Evolutionary conservation across 1,140 invertebrate genomes (phyloP).

Genomic region (Halesus radiatus): DNA sequence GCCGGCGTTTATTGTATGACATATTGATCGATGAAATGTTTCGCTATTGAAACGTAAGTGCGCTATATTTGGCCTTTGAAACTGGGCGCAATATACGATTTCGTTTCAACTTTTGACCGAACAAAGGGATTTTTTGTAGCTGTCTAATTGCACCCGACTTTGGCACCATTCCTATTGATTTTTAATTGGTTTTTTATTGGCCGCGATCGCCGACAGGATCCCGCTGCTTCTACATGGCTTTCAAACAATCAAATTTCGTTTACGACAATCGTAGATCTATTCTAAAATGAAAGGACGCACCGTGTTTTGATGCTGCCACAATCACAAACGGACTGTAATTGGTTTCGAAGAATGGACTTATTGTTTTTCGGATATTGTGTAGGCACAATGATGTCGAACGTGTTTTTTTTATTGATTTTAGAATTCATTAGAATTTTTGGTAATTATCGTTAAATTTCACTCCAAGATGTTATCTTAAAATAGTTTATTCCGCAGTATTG

Average conservation of each 20-base stretch:
- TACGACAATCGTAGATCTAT: conserved; percentile 20
- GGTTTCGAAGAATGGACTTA: conserved; percentile 8
- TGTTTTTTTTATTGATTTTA: no score
- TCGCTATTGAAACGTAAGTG: no score
- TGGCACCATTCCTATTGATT: conserved; percentile 20
- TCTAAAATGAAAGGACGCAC: conserved; percentile 17
- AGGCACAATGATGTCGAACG: no score
- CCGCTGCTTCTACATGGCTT: conserved; percentile 16
- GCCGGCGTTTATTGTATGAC: no score
- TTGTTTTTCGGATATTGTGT: background rate
- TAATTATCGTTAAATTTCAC: no score
- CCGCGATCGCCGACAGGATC: conserved; percentile 17
- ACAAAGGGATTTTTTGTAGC: conserved; percentile 21
- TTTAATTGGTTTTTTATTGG: conserved; percentile 47
- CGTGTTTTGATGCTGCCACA: background rate
- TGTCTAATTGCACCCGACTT: conserved; percentile 38
- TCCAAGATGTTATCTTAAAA: no score
- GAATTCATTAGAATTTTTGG: no score
- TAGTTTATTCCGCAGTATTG: no score
- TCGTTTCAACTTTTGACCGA: background rate
- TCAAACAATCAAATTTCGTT: conserved; percentile 27
- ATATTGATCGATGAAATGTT: no score
- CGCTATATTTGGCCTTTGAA: no score
- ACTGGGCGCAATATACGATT: background rate
- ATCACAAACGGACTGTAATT: background rate